phyloP scores from a whole-genome alignment of 2,888 invertebrate genomes.

The Drosophila borborema region DNA sequence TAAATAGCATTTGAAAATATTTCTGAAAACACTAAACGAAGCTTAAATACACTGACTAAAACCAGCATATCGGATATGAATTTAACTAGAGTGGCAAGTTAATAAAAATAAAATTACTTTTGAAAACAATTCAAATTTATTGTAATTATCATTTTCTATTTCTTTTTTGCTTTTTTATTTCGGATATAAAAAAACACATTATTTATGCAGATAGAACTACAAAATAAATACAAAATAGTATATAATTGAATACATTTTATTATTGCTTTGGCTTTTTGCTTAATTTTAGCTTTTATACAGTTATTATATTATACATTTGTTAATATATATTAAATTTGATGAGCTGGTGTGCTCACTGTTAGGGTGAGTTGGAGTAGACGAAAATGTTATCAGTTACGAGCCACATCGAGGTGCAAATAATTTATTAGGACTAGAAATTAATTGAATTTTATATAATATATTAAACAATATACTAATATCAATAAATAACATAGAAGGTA shows the following conservation, averaged over 20 bases:
- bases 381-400: no score
- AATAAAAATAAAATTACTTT: background rate
- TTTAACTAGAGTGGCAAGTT: background rate
- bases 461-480: no score
- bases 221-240: background rate
- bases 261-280: background rate
- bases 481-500: background rate
- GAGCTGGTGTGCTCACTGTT: no score
- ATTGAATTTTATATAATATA: no score
- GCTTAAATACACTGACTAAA: constrained; percentile 5
- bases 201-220: background rate
- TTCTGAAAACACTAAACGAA: constrained; percentile 12
- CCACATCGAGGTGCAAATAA: no score
- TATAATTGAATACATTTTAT: background rate
- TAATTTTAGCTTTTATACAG: no score
- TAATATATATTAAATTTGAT: no score
- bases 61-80: background rate
- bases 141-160: no score
- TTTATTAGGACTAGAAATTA: no score
- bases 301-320: no score
- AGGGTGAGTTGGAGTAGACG: no score
- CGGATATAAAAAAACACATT: background rate
- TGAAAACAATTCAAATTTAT: no score
- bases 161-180: background rate
- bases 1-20: constrained; percentile 35